Evolutionary conservation across 2,113 vertebrate species (phyloP).

Genomic region (Ahaetulla prasina): DNA sequence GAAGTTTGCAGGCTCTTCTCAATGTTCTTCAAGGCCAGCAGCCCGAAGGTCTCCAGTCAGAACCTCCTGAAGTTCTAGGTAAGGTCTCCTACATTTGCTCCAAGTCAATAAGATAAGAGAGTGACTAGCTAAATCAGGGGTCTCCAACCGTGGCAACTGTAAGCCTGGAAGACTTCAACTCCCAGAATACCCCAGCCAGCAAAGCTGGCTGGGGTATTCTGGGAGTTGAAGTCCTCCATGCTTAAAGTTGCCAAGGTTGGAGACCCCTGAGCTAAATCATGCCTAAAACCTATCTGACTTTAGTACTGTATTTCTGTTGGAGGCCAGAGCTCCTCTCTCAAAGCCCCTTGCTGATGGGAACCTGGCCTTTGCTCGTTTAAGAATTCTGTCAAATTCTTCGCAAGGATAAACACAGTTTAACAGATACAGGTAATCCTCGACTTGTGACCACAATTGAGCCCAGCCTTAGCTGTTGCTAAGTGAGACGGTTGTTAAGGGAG

Average conservation of each 20-base stretch:
- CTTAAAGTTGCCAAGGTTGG: too few relatives aligned
- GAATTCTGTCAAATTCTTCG: background rate
- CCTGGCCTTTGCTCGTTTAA: background rate
- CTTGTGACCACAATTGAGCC: background rate
- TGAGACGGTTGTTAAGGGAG: background rate
- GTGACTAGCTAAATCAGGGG: too few relatives aligned
- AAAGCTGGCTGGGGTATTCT: too few relatives aligned
- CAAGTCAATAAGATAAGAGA: background rate
- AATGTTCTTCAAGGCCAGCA: slow-evolving; percentile 98
- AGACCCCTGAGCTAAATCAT: too few relatives aligned
- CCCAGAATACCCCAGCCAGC: too few relatives aligned
- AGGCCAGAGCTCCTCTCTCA: background rate
- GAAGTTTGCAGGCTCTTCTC: slow-evolving; percentile 93
- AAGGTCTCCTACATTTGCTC: slow-evolving; percentile 40
- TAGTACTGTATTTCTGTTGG: background rate
- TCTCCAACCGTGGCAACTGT: too few relatives aligned
- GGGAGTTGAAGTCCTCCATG: too few relatives aligned
- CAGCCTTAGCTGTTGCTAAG: background rate
- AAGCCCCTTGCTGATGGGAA: background rate
- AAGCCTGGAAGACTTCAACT: too few relatives aligned
- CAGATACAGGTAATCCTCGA: background rate
- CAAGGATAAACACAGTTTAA: background rate
- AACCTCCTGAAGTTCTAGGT: slow-evolving; percentile 96
- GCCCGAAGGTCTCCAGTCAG: slow-evolving; percentile 94
- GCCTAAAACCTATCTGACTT: background rate